Evolutionary conservation across 2,797 vertebrate species (phyloP).

Genomic region (Rhinophrynus dorsalis): DNA sequence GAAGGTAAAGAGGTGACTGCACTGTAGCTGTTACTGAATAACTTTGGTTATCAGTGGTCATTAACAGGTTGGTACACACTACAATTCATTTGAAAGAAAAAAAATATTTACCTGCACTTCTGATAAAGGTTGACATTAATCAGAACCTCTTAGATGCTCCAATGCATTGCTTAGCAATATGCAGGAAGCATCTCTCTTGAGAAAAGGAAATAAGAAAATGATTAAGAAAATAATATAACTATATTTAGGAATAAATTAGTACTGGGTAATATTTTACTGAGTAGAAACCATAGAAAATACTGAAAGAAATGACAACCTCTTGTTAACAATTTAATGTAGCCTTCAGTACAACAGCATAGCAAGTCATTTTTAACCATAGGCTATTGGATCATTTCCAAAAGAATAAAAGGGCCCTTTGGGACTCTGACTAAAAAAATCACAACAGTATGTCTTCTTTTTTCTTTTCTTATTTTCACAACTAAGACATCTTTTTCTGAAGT

Average conservation of each 20-base stretch:
- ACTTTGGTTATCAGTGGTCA: no score
- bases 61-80: no score
- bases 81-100: no score
- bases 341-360: constrained; percentile 53
- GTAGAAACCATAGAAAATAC: constrained; percentile 14
- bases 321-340: constrained; percentile 28
- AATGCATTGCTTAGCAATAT: no score
- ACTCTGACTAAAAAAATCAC: constrained; percentile 67
- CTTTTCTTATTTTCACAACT: constrained; percentile 59
- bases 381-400: constrained; percentile 61
- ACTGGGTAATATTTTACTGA: constrained; percentile 10
- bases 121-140: no score
- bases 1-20: no score
- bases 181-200: no score
- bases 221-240: not conserved
- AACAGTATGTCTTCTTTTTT: constrained; percentile 61
- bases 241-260: not conserved
- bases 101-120: no score
- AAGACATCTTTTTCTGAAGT: constrained; percentile 67
- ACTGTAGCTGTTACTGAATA: no score
- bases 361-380: constrained; percentile 45
- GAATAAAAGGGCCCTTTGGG: constrained; percentile 64
- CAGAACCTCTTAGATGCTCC: no score
- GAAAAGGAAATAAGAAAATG: no score
- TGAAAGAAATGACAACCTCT: constrained; percentile 22